Conservation (phyloP, 1,140 invertebrate genomes). For the Conus ventricosus region DNA sequence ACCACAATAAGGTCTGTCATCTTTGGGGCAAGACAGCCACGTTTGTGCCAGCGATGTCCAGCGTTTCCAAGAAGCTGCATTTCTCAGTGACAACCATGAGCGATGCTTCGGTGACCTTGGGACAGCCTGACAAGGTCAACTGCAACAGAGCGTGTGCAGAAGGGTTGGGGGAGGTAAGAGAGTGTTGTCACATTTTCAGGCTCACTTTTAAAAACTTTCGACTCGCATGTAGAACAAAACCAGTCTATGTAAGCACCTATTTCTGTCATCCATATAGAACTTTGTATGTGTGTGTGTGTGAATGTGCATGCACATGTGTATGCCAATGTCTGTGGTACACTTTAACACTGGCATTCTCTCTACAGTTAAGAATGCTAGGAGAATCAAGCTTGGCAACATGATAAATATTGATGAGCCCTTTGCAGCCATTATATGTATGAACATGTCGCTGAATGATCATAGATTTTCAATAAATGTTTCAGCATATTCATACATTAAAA, state of each 20-base stretch:
- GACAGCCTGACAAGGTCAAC: slow-evolving; percentile 18
- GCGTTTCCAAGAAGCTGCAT: slow-evolving; percentile 6
- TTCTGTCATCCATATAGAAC: background rate
- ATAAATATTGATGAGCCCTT: too few species aligned
- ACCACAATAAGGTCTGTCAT: background rate
- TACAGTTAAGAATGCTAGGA: too few species aligned
- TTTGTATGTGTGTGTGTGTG: slow-evolving; percentile 25
- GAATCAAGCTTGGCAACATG: too few species aligned
- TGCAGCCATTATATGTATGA: too few species aligned
- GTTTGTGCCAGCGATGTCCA: slow-evolving; percentile 21
- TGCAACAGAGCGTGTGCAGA: background rate
- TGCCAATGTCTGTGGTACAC: too few species aligned
- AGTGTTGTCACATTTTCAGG: background rate
- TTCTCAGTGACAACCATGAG: background rate
- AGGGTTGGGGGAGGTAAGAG: background rate
- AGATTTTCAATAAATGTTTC: too few species aligned
- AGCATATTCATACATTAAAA: too few species aligned
- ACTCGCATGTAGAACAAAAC: background rate
- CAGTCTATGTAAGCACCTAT: too few species aligned
- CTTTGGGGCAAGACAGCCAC: slow-evolving; percentile 10
- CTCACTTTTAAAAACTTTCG: background rate
- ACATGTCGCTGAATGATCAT: too few species aligned
- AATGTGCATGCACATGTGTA: background rate
- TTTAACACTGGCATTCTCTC: too few species aligned
- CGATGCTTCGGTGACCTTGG: slow-evolving; percentile 13